Percentiles rank a stretch among this genome's conserved stretches.
phyloP scores from a whole-genome alignment of 2,888 invertebrate genomes.

The Chydorus sphaericus region DNA sequence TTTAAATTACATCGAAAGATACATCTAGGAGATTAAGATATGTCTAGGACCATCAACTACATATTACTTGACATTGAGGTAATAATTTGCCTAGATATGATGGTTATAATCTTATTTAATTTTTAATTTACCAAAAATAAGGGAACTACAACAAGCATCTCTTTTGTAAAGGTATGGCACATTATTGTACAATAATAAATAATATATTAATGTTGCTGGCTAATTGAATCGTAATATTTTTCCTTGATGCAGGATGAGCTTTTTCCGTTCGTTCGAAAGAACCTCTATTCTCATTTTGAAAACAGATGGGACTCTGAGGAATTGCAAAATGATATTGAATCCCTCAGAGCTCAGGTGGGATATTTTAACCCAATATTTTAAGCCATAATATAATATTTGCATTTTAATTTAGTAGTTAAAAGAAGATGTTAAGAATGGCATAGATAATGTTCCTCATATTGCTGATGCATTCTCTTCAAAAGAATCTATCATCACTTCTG shows the following conservation, averaged over 20 bases:
- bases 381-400: constrained; percentile 2
- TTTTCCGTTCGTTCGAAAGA: constrained; percentile 58
- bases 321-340: constrained; percentile 48
- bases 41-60: constrained; percentile 22
- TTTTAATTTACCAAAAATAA: not conserved
- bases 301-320: constrained; percentile 52
- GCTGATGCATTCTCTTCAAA: constrained; percentile 21
- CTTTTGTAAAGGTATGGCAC: constrained; percentile 30
- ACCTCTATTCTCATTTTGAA: constrained; percentile 53
- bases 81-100: not conserved
- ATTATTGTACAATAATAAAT: not conserved
- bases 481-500: constrained; percentile 22
- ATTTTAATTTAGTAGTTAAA: constrained; percentile 28
- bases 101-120: not conserved
- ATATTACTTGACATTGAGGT: constrained; percentile 34
- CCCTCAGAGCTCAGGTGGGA: constrained; percentile 45
- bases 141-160: constrained; percentile 35
- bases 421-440: constrained; percentile 40
- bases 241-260: constrained; percentile 45
- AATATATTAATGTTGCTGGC: not conserved
- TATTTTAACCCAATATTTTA: constrained; percentile 1
- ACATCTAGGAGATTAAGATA: too few species aligned
- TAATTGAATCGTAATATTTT: constrained; percentile 23
- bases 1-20: too few species aligned
- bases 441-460: constrained; percentile 35